Evolutionary conservation across 2,888 invertebrate species (phyloP), one percentile per base, ranked within the genome.

Genomic region (Mongoloraphidia duomilia): DNA sequence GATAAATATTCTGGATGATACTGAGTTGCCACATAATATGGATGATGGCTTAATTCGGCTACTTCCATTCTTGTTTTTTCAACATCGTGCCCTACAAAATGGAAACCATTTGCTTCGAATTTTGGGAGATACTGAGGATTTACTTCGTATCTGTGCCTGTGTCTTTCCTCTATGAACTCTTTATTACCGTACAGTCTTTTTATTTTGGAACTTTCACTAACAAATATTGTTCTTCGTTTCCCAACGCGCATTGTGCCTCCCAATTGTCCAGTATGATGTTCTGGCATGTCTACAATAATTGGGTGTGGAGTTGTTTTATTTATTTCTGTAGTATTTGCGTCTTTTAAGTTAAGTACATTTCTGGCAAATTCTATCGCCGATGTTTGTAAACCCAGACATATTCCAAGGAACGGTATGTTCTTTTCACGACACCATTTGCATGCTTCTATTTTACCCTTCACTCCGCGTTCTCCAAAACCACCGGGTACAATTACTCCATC

Each of bases 171-270:
- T 47, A 99, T 82, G 47, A 68, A 68, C 10, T 82, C 79, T 53
- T 80, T 81, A 58, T 78, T 79, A 6, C 84, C 84, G 69, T 93
- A 93, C 3, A 93, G 67, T 65, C 80, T 76, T 51, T 76, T 77
- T 57, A 85, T 73, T 54, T 78, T 65, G 58, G 73, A 73, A 51
- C 63, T 61, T 12, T 75, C 74, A 3, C 73, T 67, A 2, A 79
- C 78, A 63, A 99, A 87, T 39, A 83, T 69, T 0, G 97, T 97
- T 51, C 79, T 81, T 59, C 96, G 79, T 63, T 84, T 88, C n/a
- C 98, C 98, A 43, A 99, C 72, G 51, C 98, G 74, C 98, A 99
- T 98, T 0, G 98, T 98, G 9, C 96, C 98, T 2, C 98, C 98
- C 75, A 92, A 79, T 56, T 85, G 77, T 0, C 91, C 94, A 0